Conservation (phyloP, 1,140 invertebrate species). For the Habropoda laboriosa region DNA sequence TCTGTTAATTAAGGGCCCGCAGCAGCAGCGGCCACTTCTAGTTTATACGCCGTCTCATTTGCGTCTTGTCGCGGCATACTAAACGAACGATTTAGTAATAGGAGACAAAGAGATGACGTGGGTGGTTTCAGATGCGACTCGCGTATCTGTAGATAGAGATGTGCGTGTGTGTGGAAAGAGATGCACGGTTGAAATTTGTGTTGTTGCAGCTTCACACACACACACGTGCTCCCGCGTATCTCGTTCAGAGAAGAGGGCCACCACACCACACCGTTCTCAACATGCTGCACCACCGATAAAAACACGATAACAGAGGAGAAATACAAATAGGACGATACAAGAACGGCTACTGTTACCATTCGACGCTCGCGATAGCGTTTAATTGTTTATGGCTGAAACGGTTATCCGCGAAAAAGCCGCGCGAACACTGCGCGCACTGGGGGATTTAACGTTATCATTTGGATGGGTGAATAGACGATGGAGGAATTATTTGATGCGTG, state of each 20-base stretch:
- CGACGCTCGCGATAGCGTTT: neutral
- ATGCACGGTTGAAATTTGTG: conserved; percentile 24
- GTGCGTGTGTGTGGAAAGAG: too few species aligned
- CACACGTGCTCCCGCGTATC: neutral
- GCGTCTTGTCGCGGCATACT: conserved; percentile 26
- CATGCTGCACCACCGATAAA: conserved; percentile 37
- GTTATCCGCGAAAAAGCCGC: neutral
- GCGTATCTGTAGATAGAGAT: neutral
- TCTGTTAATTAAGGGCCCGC: conserved; percentile 29
- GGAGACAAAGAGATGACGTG: conserved; percentile 67
- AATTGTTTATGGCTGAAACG: neutral
- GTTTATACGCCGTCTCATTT: conserved; percentile 14
- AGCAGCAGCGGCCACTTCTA: neutral
- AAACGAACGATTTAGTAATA: conserved; percentile 59
- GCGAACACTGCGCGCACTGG: neutral
- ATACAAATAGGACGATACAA: conserved; percentile 7
- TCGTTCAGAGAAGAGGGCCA: neutral
- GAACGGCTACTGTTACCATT: neutral
- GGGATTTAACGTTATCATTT: too few species aligned
- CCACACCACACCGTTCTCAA: neutral
- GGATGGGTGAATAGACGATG: too few species aligned
- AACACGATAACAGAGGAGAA: conserved; percentile 39
- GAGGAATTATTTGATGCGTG: too few species aligned
- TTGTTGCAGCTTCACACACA: neutral
- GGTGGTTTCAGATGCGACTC: conserved; percentile 50